These are phyloP conservation scores for Chiridota heheva DNA, from an alignment of 35 echinoderm and acorn worm species.

Conservation along the genomic window DNA sequence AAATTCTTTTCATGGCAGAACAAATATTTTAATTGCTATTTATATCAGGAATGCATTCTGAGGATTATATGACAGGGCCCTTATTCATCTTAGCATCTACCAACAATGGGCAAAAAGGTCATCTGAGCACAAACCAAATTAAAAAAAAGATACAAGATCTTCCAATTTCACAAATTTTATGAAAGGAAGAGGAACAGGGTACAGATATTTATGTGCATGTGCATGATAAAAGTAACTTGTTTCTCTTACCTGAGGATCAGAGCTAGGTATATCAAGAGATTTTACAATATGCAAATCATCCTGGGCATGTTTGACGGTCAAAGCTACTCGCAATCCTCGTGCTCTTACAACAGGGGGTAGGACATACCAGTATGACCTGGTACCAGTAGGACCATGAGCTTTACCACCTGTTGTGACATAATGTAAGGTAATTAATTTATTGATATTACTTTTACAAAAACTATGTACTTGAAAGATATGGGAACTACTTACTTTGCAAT, in stretches of 20 bases:
- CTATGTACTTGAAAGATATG: neutral
- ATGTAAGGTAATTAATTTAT: neutral
- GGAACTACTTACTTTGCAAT: neutral
- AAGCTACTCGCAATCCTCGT: slow-evolving; percentile 65
- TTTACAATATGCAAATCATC: slow-evolving; percentile 92
- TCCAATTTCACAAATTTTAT: no score
- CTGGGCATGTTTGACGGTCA: slow-evolving; percentile 82
- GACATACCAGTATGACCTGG: slow-evolving; percentile 90
- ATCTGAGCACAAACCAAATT: no score
- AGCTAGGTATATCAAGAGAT: slow-evolving; percentile 71
- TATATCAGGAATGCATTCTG: no score
- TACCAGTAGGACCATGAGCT: slow-evolving; percentile 71
- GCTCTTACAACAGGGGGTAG: slow-evolving; percentile 59
- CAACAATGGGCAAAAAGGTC: no score
- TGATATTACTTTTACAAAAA: neutral
- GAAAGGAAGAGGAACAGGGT: no score
- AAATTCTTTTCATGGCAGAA: no score
- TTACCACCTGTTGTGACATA: slow-evolving; percentile 73
- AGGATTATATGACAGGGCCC: no score
- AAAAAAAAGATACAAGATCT: no score
- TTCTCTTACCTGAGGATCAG: slow-evolving; percentile 75
- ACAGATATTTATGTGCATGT: no score
- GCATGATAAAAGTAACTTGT: no score
- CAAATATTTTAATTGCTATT: no score
- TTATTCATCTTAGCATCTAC: no score